Evolutionary conservation across 2,888 invertebrate species (phyloP).

Genomic region (Meganola albula): DNA sequence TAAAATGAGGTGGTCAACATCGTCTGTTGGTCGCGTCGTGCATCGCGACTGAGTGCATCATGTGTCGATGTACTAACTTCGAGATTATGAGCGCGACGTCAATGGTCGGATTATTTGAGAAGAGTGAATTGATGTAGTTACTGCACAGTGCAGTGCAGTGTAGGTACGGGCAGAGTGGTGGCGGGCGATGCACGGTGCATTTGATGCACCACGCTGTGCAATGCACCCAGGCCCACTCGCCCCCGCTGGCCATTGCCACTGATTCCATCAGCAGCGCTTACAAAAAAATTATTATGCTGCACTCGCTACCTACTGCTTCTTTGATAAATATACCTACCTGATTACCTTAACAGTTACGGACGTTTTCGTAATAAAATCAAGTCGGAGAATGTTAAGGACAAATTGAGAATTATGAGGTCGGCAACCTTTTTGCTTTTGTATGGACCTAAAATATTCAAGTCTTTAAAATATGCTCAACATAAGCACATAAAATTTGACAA

Average conservation of each 20-base stretch:
- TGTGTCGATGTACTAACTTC: slow-evolving; percentile 38
- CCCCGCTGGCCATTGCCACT: slow-evolving; percentile 57
- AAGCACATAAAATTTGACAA: too few species aligned
- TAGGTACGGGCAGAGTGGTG: slow-evolving; percentile 25
- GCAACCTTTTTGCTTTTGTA: slow-evolving; percentile 20
- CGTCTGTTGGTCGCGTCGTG: slow-evolving; percentile 28
- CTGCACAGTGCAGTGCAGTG: slow-evolving; percentile 24
- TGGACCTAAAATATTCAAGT: slow-evolving; percentile 26
- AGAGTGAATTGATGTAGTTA: slow-evolving; percentile 47
- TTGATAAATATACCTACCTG: too few species aligned
- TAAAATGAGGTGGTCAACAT: slow-evolving; percentile 33
- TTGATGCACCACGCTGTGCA: slow-evolving; percentile 46
- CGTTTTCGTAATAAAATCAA: too few species aligned
- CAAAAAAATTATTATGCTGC: slow-evolving; percentile 35
- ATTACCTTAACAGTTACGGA: too few species aligned
- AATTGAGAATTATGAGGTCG: slow-evolving; percentile 33
- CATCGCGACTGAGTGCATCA: slow-evolving; percentile 40
- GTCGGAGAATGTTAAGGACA: slow-evolving; percentile 28
- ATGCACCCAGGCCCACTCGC: slow-evolving; percentile 42
- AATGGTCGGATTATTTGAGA: slow-evolving; percentile 69
- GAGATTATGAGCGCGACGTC: slow-evolving; percentile 59
- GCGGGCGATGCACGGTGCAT: slow-evolving; percentile 40
- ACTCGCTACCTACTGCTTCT: too few species aligned
- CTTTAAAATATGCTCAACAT: too few species aligned
- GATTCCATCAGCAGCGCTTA: slow-evolving; percentile 47